Base-by-base conservation (phyloP, 2,797 vertebrate species). In the Pipistrellus pygmaeus region DNA sequence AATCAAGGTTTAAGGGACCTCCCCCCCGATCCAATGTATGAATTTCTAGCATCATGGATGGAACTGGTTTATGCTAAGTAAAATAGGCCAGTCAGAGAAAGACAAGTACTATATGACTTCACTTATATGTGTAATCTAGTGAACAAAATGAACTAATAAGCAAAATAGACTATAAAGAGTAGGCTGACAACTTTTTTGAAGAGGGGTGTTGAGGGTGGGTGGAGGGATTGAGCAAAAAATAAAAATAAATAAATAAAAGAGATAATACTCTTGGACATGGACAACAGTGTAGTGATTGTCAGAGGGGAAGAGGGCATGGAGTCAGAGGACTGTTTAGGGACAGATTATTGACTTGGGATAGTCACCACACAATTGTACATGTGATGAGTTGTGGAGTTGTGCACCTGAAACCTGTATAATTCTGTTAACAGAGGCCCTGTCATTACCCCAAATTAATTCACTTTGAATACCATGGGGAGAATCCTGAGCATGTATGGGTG, bases 371-470 rank as follows among this genome's bases (percentile, higher is more conserved):
- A n/a, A 17, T 68, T 35, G 17, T 68, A 68, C n/a, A 35, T n/a
- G 15, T 35, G 64, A 32, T 68, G n/a, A 32, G n/a, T 68, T 68
- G n/a, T 32, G n/a, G n/a, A 35, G 8, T 20, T 68, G 64, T 35
- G 64, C 64, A 68, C 64, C n/a, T 68, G n/a, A 68, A 68, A 68
- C n/a, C n/a, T 35, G 4, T 20, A 68, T 68, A 68, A 32, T 20
- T 9, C 8, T 68, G n/a, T 68, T 68, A 68, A 68, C n/a, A 27
- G 35, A 35, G 53, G 3, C 75, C 27, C 44, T 64, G 2, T 60
- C 30, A 25, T 93, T 78, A 73, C 10, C n/a, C 48, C 57, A 71
- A 64, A 15, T 75, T 77, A 80, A 64, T n/a, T 90, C 44, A 55
- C 30, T 88, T 80, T 53, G 64, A 93, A 51, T 68, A 51, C 27